phyloP scores from a whole-genome alignment of 2,113 vertebrate genomes.

The Halichoeres trimaculatus region DNA sequence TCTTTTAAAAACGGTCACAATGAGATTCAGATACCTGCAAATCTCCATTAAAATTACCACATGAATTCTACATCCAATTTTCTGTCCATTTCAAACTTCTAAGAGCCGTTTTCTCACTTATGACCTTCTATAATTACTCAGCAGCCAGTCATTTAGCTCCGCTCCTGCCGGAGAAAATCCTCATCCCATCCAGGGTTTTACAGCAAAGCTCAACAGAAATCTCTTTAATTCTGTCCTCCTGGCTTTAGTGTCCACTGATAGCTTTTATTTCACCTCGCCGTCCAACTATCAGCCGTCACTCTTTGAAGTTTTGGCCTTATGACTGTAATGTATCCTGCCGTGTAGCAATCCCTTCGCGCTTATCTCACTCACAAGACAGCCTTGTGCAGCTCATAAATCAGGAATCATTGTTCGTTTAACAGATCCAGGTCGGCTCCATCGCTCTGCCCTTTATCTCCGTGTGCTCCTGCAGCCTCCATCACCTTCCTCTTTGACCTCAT shows the following conservation, averaged over 20 bases:
- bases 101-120: background rate
- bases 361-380: conserved; percentile 32
- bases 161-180: conserved; percentile 1
- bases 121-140: background rate
- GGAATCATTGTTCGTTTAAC: conserved; percentile 24
- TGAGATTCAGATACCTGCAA: background rate
- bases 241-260: background rate
- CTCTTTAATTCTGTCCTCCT: conserved; percentile 35
- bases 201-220: conserved; percentile 26
- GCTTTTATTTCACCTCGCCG: conserved; percentile 22
- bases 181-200: conserved; percentile 16
- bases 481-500: conserved; percentile 66
- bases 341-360: conserved; percentile 14
- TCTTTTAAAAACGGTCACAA: background rate
- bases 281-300: conserved; percentile 16
- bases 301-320: background rate
- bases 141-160: conserved; percentile 20
- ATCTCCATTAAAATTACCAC: background rate
- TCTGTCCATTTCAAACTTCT: background rate
- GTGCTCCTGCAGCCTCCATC: conserved; percentile 19
- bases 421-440: conserved; percentile 9
- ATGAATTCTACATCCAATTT: background rate
- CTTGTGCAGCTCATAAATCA: conserved; percentile 57
- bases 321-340: background rate
- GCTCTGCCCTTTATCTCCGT: conserved; percentile 41